These are phyloP conservation scores for Rhodeus uyekii DNA, from an alignment of 2,797 vertebrate genomes.

Conservation along the genomic window DNA sequence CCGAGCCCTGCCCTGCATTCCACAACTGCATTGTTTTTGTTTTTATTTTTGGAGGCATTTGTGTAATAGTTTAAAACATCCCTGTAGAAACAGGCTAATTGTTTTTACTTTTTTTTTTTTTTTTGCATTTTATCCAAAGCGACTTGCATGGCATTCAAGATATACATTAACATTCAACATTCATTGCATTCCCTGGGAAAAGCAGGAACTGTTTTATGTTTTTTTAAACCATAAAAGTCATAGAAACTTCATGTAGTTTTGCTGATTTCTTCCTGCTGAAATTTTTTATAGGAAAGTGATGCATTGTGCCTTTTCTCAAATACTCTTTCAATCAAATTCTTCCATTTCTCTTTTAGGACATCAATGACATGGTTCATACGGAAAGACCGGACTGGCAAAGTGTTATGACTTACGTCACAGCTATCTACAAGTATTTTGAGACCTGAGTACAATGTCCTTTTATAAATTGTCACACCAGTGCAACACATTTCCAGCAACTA, in stretches of 20 bases:
- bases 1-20: no score
- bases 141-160: no score
- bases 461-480: conserved; percentile 16
- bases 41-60: background rate
- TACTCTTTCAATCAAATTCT: background rate
- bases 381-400: conserved; percentile 97
- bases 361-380: conserved; percentile 93
- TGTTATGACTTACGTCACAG: conserved; percentile 97
- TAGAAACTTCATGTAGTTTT: background rate
- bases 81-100: background rate
- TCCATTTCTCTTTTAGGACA: conserved; percentile 78
- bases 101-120: no score
- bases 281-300: background rate
- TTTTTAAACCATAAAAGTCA: background rate
- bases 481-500: background rate
- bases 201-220: no score
- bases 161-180: no score
- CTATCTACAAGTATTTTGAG: conserved; percentile 99
- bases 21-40: background rate
- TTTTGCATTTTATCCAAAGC: no score
- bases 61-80: background rate
- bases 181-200: no score
- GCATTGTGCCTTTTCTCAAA: background rate
- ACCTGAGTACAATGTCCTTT: conserved; percentile 77
- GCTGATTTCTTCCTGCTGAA: background rate